Conservation (phyloP, 2,797 vertebrate genomes). For the Sebastes nivosus region DNA sequence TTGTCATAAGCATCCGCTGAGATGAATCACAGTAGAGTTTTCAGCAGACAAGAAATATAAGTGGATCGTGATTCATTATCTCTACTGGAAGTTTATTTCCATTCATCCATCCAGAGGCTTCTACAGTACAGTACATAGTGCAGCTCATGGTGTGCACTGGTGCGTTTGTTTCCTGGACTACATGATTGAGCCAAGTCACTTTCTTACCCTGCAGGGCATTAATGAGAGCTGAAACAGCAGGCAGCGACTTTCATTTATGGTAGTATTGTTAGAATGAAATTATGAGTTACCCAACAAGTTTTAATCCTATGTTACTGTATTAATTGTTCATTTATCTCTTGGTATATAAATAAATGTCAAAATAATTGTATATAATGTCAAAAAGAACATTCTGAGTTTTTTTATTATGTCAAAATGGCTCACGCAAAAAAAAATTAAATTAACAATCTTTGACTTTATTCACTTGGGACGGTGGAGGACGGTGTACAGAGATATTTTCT, state of each 20-base stretch:
- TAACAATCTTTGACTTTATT: too few species aligned
- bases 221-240: not conserved
- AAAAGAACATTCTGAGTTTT: too few species aligned
- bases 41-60: conserved; percentile 18
- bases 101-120: conserved; percentile 3
- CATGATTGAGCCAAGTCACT: not conserved
- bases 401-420: too few species aligned
- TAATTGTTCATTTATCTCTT: too few species aligned
- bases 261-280: too few species aligned
- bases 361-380: too few species aligned
- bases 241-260: not conserved
- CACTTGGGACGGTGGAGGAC: not conserved
- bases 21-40: conserved; percentile 10
- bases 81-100: conserved; percentile 24
- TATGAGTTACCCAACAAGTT: too few species aligned
- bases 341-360: too few species aligned
- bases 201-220: not conserved
- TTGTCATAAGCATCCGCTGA: not conserved
- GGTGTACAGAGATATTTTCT: not conserved
- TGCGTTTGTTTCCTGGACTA: not conserved
- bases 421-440: too few species aligned
- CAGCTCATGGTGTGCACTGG: not conserved
- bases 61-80: conserved; percentile 10
- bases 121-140: not conserved
- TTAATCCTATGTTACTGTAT: too few species aligned